These are phyloP conservation scores for Euwallacea fornicatus DNA, from an alignment of 1,140 invertebrate species.

Conservation along the genomic window DNA sequence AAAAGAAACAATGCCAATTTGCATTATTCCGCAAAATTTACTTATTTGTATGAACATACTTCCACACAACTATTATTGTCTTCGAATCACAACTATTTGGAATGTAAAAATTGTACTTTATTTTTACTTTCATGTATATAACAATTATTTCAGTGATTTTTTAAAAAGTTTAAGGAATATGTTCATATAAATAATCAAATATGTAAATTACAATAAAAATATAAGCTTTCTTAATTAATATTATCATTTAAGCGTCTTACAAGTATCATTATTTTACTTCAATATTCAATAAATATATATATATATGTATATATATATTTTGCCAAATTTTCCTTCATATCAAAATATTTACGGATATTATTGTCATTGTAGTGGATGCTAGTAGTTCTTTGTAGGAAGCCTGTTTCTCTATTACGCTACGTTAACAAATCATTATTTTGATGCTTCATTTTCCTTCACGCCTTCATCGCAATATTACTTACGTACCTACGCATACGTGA, in stretches of 20 bases:
- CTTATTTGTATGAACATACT: background rate
- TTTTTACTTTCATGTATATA: background rate
- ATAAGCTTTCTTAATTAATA: slow-evolving; percentile 18
- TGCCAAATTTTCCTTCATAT: slow-evolving; percentile 13
- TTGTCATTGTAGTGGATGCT: slow-evolving; percentile 15
- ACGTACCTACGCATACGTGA: no score
- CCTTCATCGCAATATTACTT: no score
- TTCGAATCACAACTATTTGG: slow-evolving; percentile 5
- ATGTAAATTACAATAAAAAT: slow-evolving; percentile 18
- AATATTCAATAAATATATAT: slow-evolving; percentile 22
- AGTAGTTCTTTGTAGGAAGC: background rate
- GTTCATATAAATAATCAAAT: slow-evolving; percentile 3
- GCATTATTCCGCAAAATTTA: background rate
- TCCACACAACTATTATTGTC: slow-evolving; percentile 4
- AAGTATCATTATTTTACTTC: slow-evolving; percentile 6
- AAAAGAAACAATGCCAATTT: background rate
- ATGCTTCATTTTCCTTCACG: no score
- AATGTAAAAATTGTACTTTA: background rate
- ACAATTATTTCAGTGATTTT: background rate
- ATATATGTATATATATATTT: slow-evolving; percentile 18
- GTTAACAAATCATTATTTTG: no score
- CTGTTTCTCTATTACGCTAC: no score
- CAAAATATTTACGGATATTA: slow-evolving; percentile 18
- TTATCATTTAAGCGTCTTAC: slow-evolving; percentile 19
- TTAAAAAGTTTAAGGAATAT: slow-evolving; percentile 12